Evolutionary conservation across 2,888 invertebrate species (phyloP), one percentile per base, ranked within the genome.

Genomic region (Philopedon plagiatum): DNA sequence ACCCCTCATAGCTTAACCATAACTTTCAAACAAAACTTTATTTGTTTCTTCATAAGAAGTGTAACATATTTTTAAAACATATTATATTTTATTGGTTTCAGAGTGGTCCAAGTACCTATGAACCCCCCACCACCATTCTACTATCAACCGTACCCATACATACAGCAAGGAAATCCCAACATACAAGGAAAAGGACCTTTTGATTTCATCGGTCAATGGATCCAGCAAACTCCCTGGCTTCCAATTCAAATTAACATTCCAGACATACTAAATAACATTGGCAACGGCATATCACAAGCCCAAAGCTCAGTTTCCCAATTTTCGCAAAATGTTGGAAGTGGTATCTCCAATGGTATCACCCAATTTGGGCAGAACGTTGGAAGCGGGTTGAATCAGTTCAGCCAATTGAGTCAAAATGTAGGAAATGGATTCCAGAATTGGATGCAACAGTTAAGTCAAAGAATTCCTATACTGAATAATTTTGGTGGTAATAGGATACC

Each of bases 171-270:
- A 7, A 13, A 8, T n/a, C 26, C 62, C 2, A n/a, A 41, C 21
- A 44, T n/a, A 5, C 74, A 79, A 73, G 64, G 57, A 37, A 68
- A 78, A 71, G 80, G 81, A 5, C 80, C 80, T 15, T 75, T 81
- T n/a, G 80, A 81, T 39, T 79, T 82, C 63, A 80, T 83, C 19
- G 83, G 89, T 3, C 85, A 85, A 34, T 82, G 89, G 57, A 89
- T 91, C 68, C 86, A 87, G 13, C 82, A 84, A 4, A 87, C 89
- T 21, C 88, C 89, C 0, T 89, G 89, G 80, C 83, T 91, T 18
- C 91, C 91, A 0, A 84, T 91, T 62, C 89, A 91, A 83, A 83
- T 91, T 1, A 91, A 91, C 79, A 88, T 91, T 0, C 91, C 91
- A 1, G 90, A 91, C 76, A 84, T 88, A 0, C 84, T 91, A 61